Percentiles rank a stretch among this genome's conserved stretches.
These are phyloP conservation scores for Martes martes DNA, from an alignment of 2,113 vertebrate species.

Conservation along the genomic window DNA sequence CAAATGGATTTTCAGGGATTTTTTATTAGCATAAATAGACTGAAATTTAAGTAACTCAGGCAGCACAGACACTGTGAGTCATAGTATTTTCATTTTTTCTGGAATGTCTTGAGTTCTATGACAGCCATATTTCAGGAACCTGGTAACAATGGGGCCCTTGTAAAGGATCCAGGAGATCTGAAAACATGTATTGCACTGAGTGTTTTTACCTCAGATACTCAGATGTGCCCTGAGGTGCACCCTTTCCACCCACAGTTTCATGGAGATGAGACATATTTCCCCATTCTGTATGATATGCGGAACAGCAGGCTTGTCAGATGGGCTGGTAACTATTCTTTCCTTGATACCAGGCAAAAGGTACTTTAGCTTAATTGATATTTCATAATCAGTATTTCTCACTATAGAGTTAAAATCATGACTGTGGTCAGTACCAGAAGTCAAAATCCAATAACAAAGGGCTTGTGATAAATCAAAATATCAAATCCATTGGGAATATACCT, in stretches of 20 bases:
- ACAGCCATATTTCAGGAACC: conserved; percentile 38
- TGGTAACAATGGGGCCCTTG: not conserved
- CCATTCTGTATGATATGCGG: not conserved
- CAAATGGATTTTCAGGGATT: conserved; percentile 64
- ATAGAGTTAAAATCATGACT: not conserved
- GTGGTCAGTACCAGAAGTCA: not conserved
- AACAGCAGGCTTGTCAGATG: not conserved
- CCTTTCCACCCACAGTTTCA: not conserved
- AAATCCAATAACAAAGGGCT: not conserved
- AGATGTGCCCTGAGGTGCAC: not conserved
- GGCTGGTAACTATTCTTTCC: not conserved
- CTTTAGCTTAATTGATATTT: not conserved
- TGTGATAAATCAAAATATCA: not conserved
- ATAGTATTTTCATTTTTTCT: conserved; percentile 64
- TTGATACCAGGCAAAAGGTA: not conserved
- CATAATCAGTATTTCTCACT: not conserved
- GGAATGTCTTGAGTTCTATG: conserved; percentile 27
- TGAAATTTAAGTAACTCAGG: conserved; percentile 58
- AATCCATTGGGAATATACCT: not conserved
- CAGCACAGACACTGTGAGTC: conserved; percentile 63
- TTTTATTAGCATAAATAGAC: conserved; percentile 69
- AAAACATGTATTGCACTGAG: not conserved
- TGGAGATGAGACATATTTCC: not conserved
- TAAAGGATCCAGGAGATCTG: not conserved
- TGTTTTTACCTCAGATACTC: not conserved